Evolutionary conservation across 2,797 vertebrate genomes (phyloP).

Genomic region (Sorex maritimensis): DNA sequence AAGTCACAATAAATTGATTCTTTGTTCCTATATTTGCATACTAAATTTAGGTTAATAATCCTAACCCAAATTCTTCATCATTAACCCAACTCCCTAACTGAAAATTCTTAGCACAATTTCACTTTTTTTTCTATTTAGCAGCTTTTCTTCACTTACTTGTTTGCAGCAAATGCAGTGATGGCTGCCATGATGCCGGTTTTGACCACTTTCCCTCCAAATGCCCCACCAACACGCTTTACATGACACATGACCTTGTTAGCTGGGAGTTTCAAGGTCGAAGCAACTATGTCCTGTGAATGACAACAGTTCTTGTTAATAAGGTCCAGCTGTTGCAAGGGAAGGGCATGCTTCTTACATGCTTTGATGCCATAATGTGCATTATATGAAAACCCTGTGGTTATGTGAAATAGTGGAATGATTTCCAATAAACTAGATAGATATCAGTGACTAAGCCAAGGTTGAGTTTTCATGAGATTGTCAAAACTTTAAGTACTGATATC

Average conservation of each 20-base stretch:
- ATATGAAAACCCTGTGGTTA: background rate
- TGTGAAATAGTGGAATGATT: background rate
- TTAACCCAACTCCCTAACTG: background rate
- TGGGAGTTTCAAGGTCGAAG: slow-evolving; percentile 80
- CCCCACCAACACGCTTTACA: slow-evolving; percentile 84
- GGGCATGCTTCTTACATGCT: too few relatives aligned
- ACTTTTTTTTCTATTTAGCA: background rate
- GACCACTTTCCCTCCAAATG: slow-evolving; percentile 82
- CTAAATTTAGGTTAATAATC: background rate
- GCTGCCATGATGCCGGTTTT: slow-evolving; percentile 81
- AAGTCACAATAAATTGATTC: background rate
- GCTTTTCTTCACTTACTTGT: slow-evolving; percentile 83
- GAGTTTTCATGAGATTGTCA: background rate
- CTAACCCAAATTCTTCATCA: background rate
- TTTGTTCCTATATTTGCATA: background rate
- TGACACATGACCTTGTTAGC: slow-evolving; percentile 86
- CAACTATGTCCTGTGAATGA: slow-evolving; percentile 74
- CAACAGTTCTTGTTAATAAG: slow-evolving; percentile 33
- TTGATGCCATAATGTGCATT: background rate
- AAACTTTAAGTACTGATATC: background rate
- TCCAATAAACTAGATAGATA: background rate
- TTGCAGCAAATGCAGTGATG: slow-evolving; percentile 82
- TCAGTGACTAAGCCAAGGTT: background rate
- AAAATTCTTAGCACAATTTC: background rate
- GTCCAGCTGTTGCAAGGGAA: background rate